Evolutionary conservation across 2,888 invertebrate species (phyloP).

Genomic region (Phlogophora meticulosa): DNA sequence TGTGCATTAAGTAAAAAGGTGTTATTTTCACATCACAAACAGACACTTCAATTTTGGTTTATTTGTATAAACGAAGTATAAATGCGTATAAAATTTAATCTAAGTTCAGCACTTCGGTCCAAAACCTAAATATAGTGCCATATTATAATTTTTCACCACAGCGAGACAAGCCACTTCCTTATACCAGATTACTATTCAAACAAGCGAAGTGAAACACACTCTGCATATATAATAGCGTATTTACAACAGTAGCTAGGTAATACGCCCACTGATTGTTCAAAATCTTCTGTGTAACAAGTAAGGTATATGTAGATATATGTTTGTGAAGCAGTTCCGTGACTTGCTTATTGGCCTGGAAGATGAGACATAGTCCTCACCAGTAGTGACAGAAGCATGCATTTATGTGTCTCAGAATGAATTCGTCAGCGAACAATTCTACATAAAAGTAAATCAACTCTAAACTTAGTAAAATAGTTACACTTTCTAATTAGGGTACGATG

Average conservation of each 20-base stretch:
- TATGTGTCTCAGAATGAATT: neutral
- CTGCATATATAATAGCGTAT: slow-evolving; percentile 73
- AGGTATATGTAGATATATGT: slow-evolving; percentile 19
- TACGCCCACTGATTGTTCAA: slow-evolving; percentile 71
- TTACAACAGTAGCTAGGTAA: slow-evolving; percentile 65
- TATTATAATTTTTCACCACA: slow-evolving; percentile 32
- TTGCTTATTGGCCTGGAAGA: slow-evolving; percentile 18
- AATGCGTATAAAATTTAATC: no score
- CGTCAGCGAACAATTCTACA: neutral
- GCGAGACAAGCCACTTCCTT: slow-evolving; percentile 28
- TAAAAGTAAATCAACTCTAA: neutral
- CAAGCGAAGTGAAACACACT: slow-evolving; percentile 59
- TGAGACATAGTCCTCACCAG: neutral
- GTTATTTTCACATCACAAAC: no score
- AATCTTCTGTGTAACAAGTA: slow-evolving; percentile 45
- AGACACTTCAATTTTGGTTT: no score
- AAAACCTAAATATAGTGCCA: slow-evolving; percentile 14
- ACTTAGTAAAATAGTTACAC: no score
- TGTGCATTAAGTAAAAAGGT: no score
- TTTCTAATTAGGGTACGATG: no score
- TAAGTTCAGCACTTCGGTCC: no score
- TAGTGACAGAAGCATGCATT: neutral
- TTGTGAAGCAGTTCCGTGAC: slow-evolving; percentile 12
- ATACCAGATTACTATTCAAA: slow-evolving; percentile 70
- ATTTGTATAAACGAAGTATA: no score